Base-by-base conservation (phyloP, 2,113 vertebrate species). In the Coturnix japonica region DNA sequence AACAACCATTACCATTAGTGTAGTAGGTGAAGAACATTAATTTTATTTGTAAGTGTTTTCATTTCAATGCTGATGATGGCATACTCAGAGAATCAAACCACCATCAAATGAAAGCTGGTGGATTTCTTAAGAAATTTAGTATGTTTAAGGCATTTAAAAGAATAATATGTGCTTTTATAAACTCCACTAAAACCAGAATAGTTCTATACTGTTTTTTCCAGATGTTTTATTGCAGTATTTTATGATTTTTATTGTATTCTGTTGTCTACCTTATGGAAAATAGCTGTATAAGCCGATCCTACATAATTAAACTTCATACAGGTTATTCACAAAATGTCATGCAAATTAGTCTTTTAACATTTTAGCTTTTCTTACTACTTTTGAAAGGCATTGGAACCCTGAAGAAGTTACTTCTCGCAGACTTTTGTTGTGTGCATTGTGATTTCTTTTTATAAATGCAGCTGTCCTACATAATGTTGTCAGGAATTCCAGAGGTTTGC, bases 201-300 rank as follows among this genome's bases (percentile, higher is more conserved):
- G 33, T 31, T 1, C 0, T 28, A n/a, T 77, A 22, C 46, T 13
- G 3, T 70, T 54, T 2, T 81, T 71, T 84, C 10, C 3, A 41
- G 6, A 10, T 4, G 1, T 80, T 85, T 75, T 8, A 6, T 64
- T 46, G 6, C 5, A 22, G 2, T 9, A 43, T 61, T 47, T 56
- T 4, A 1, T 28, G 13, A 4, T 2, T 1, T 60, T 1, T 2
- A 5, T 8, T 20, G 5, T 69, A 6, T 49, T 54, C 31, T 81
- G 3, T 54, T 31, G 3, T 21, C 6, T 54, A 21, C 15, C 5
- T 0, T 14, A 26, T n/a, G 22, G 15, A 46, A 82, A 66, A 46
- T 5, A 67, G 2, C 3, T 31, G 18, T 22, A 15, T 15, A 63
- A 87, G 16, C 7, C 49, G 3, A 61, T 49, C 8, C 7, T 8